Percentiles rank a stretch among this genome's conserved stretches.
Evolutionary conservation across 2,888 invertebrate species (phyloP).

Genomic region (Caenorhabditis becei): DNA sequence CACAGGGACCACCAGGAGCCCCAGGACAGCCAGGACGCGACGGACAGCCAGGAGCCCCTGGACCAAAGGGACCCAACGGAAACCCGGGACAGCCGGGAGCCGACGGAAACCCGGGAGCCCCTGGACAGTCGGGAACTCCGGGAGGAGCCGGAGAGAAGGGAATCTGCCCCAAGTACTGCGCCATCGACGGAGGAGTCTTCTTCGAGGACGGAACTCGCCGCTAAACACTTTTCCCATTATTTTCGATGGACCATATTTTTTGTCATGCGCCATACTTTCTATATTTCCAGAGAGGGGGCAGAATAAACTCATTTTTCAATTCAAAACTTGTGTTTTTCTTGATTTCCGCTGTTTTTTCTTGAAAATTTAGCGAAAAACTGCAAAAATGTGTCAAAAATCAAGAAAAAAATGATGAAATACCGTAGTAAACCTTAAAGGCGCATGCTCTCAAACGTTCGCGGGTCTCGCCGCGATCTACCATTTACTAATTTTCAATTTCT

Average conservation of each 20-base stretch:
- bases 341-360: neutral
- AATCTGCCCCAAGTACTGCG: conserved; percentile 80
- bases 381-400: neutral
- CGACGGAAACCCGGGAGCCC: too few species aligned
- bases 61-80: too few species aligned
- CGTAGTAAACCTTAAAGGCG: neutral
- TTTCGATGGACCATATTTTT: too few species aligned
- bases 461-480: conserved; percentile 17
- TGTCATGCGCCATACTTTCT: too few species aligned
- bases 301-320: conserved; percentile 35
- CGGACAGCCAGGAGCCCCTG: conserved; percentile 71
- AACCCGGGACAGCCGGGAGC: too few species aligned
- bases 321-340: conserved; percentile 7
- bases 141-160: conserved; percentile 79
- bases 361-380: neutral
- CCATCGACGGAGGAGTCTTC: conserved; percentile 80
- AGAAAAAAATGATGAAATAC: too few species aligned
- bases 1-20: conserved; percentile 74
- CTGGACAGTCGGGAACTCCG: too few species aligned
- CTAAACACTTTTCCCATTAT: conserved; percentile 15
- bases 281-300: neutral
- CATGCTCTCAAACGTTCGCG: neutral
- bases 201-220: conserved; percentile 79
- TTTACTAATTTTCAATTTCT: neutral
- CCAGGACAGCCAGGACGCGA: conserved; percentile 72